A percentile compares a stretch with the other conserved stretches of the same genome.
Conservation (phyloP, 1,140 invertebrate species). For the Pinna nobilis region DNA sequence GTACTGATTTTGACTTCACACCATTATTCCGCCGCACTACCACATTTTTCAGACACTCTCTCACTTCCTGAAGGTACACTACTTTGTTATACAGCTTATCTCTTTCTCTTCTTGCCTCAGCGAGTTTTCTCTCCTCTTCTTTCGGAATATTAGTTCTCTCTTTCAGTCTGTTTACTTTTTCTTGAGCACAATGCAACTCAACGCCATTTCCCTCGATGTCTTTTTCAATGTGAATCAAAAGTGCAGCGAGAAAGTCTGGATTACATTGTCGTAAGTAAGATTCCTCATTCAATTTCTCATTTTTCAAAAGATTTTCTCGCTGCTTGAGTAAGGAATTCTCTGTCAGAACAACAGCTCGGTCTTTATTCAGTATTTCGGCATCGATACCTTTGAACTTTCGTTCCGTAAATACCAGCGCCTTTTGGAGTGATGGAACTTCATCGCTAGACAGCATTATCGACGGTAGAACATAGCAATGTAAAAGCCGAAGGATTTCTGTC, state of each 20-base stretch:
- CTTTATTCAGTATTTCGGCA: conserved; percentile 30
- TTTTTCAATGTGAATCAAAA: conserved; percentile 28
- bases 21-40: background rate
- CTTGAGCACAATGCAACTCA: conserved; percentile 22
- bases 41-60: conserved; percentile 36
- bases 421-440: conserved; percentile 22
- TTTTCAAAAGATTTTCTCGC: conserved; percentile 25
- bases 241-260: conserved; percentile 22
- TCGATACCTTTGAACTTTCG: conserved; percentile 8
- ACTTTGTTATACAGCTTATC: conserved; percentile 14
- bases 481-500: conserved; percentile 32
- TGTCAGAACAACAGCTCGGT: conserved; percentile 24
- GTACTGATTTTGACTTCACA: background rate
- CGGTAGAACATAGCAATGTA: conserved; percentile 43
- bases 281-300: conserved; percentile 33
- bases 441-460: conserved; percentile 22
- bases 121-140: conserved; percentile 7
- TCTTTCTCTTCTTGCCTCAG: conserved; percentile 5
- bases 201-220: conserved; percentile 27
- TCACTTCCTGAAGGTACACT: conserved; percentile 13
- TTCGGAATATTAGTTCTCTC: background rate
- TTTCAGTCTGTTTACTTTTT: conserved; percentile 26
- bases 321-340: conserved; percentile 30
- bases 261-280: conserved; percentile 18
- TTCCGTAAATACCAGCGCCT: conserved; percentile 27